Evolutionary conservation across 2,113 vertebrate species (phyloP), one percentile per base, ranked within the genome.

Genomic region (Ornithorhynchus anatinus): DNA sequence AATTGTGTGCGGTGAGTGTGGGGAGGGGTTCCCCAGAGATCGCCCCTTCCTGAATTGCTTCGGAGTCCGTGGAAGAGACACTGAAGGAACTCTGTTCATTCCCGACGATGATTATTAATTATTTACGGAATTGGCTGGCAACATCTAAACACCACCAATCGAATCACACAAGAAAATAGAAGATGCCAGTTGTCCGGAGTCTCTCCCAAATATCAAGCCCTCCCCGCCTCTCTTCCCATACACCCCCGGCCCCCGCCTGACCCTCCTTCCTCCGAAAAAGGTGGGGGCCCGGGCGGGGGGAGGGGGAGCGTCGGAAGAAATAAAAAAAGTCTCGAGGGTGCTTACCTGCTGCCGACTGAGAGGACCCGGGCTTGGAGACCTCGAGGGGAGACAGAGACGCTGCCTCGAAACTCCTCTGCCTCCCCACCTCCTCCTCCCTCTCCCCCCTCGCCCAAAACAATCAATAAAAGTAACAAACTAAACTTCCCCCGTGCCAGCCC

Each of bases 361-460:
- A 80, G 64, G 65, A 75, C 17, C 71, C 52, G 72, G 2, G 19
- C 70, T 37, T 80, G 80, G n/a, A n/a, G n/a, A n/a, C 63, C 78
- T 66, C 51, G 61, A 20, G 48, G 75, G 32, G 25, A 65, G 72
- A 85, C 58, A 70, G 6, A 66, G n/a, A n/a, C n/a, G n/a, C n/a
- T n/a, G n/a, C n/a, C n/a, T n/a, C n/a, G n/a, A n/a, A n/a, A n/a
- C n/a, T n/a, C n/a, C n/a, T n/a, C n/a, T n/a, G n/a, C n/a, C n/a
- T n/a, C n/a, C n/a, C n/a, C n/a, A n/a, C n/a, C n/a, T n/a, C n/a
- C n/a, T n/a, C n/a, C n/a, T n/a, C n/a, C n/a, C n/a, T n/a, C n/a
- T 59, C 50, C 43, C 54, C 79, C 71, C 80, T 56, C 75, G 48
- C n/a, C n/a, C n/a, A n/a, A 64, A 52, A 45, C 58, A 0, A 68